Base-by-base conservation (phyloP, 2,113 vertebrate genomes). In the Miniopterus natalensis region DNA sequence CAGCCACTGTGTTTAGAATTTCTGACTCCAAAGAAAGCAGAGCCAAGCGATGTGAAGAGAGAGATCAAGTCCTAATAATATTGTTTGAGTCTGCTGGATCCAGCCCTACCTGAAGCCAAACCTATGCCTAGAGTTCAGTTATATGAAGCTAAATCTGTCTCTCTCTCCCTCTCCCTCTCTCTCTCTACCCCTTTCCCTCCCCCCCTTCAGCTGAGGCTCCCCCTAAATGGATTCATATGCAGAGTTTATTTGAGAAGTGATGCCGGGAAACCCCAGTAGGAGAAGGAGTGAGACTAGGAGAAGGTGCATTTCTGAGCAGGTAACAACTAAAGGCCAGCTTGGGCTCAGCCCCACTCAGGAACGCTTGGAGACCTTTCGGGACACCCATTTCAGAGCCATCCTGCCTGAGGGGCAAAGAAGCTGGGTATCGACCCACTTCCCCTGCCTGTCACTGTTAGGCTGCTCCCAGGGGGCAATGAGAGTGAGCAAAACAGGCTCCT, bases 41-140 rank as follows among this genome's bases (percentile, higher is more conserved):
- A 74, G 29, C 9, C 25, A 59, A 84, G 70, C 40, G 42, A 36
- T 25, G 25, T 29, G 13, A 61, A 61, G 29, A 75, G 13, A 84
- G 29, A 51, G 51, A 66, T 59, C 17, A 40, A 66, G n/a, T 65
- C 68, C 55, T 79, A 45, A 47, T 36, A 31, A 36, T 23, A 27
- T 1, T 61, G 57, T 47, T 8, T 51, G 73, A n/a, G 57, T 79
- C 31, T 36, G 29, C 78, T 84, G 27, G 59, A 5, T 92, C 73
- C 23, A 18, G 7, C 25, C 40, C 66, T 68, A 71, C 57, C 66
- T 71, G 59, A 92, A 89, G 70, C 66, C 42, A 84, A 57, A 79
- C 8, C 42, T 73, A 21, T 31, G 17, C 74, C 42, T 81, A 20
- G 27, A 53, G 4, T 63, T 57, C 71, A 89, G 15, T n/a, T 59